These are phyloP conservation scores for Setophaga coronata DNA, from an alignment of 2,113 vertebrate species.

Conservation along the genomic window DNA sequence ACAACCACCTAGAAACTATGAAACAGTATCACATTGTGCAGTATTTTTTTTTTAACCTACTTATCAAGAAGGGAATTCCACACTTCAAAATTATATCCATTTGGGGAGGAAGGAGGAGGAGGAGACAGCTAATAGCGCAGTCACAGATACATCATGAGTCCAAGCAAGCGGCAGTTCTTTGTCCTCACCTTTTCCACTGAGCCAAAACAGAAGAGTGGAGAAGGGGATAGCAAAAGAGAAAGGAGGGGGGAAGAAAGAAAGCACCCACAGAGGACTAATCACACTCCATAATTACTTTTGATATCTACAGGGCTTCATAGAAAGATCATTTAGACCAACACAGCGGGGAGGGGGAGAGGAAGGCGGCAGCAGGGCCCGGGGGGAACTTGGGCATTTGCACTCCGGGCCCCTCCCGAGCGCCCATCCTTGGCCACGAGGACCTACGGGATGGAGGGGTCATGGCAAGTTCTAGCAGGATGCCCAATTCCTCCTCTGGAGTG, in stretches of 20 bases:
- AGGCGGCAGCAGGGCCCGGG: conserved; percentile 10
- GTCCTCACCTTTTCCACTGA: conserved; percentile 78
- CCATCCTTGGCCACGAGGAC: conserved; percentile 41
- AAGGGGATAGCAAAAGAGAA: conserved; percentile 68
- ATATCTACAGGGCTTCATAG: conserved; percentile 77
- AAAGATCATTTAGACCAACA: conserved; percentile 74
- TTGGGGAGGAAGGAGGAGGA: conserved; percentile 63
- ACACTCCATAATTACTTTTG: conserved; percentile 85
- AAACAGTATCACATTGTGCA: conserved; percentile 87
- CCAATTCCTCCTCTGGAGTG: conserved; percentile 38
- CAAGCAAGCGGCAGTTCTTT: conserved; percentile 79
- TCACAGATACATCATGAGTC: conserved; percentile 80
- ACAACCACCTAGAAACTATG: conserved; percentile 93
- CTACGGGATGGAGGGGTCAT: conserved; percentile 2
- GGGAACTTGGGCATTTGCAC: background rate
- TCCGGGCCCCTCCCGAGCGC: conserved; percentile 61
- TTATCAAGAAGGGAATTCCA: conserved; percentile 82
- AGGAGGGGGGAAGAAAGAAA: conserved; percentile 67
- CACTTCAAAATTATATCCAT: conserved; percentile 79
- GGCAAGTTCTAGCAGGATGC: conserved; percentile 27
- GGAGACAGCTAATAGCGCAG: conserved; percentile 79
- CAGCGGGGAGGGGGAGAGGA: conserved; percentile 50
- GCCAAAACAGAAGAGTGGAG: conserved; percentile 69
- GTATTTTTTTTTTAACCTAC: conserved; percentile 75
- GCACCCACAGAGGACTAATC: conserved; percentile 83